These are phyloP conservation scores for Galago senegalensis DNA, from an alignment of 2,797 vertebrate species.

Conservation along the genomic window DNA sequence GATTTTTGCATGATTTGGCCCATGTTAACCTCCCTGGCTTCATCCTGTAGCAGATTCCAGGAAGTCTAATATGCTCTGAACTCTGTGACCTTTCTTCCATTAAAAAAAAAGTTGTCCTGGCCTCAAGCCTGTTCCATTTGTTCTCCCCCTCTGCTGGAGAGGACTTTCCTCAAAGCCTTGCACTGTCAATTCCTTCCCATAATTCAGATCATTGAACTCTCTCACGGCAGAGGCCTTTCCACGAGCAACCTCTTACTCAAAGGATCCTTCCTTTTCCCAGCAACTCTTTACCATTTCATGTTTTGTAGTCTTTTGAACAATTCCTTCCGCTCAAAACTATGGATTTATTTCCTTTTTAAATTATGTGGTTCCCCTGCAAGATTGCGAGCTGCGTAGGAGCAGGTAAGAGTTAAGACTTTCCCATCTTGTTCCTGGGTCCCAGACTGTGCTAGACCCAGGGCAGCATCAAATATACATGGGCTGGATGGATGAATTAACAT, in stretches of 20 bases:
- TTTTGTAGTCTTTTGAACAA: slow-evolving; percentile 33
- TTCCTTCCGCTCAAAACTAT: slow-evolving; percentile 54
- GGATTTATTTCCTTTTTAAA: slow-evolving; percentile 61
- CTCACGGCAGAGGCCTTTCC: neutral
- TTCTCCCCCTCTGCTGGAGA: too few relatives aligned
- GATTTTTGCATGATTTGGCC: neutral
- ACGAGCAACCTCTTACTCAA: neutral
- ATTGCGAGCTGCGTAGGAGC: neutral
- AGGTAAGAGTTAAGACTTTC: slow-evolving; percentile 58
- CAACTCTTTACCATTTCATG: slow-evolving; percentile 63
- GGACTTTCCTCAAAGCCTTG: too few relatives aligned
- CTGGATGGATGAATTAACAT: neutral
- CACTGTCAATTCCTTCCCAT: too few relatives aligned
- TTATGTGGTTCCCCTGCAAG: slow-evolving; percentile 16
- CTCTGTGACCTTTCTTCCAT: neutral
- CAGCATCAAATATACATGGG: neutral
- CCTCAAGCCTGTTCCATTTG: too few relatives aligned
- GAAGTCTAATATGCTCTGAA: neutral
- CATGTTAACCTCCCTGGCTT: neutral
- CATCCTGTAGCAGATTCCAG: neutral
- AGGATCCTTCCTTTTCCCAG: neutral
- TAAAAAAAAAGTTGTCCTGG: too few relatives aligned
- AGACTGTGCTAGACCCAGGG: neutral
- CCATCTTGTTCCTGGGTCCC: neutral
- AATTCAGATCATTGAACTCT: too few relatives aligned